Conservation (phyloP, 2,797 vertebrate species). For the Gallinago solitaria region DNA sequence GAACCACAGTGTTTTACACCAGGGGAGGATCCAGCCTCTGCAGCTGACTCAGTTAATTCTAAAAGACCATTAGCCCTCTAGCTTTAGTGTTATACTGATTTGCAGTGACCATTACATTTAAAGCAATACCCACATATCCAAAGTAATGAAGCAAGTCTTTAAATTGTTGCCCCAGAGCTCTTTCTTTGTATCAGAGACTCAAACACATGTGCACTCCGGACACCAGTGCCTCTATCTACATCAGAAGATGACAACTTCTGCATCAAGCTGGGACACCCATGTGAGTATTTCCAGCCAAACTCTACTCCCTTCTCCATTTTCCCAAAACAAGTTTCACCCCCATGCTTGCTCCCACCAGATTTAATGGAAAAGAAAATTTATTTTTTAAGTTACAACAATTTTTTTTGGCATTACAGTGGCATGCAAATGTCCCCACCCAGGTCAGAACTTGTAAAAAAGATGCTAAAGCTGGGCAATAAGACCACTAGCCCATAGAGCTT, state of each 20-base stretch:
- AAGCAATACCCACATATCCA: not conserved
- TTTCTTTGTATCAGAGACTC: not conserved
- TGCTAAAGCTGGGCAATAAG: not conserved
- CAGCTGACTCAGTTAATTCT: constrained; percentile 27
- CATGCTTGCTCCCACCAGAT: not conserved
- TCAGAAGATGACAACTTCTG: not conserved
- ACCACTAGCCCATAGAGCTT: not conserved
- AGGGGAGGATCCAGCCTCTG: not conserved
- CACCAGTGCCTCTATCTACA: not conserved
- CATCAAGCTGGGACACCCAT: not conserved
- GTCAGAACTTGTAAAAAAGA: not conserved
- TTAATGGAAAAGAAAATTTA: not conserved
- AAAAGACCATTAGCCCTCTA: constrained; percentile 26
- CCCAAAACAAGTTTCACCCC: not conserved
- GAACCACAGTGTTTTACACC: not conserved
- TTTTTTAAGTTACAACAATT: not conserved
- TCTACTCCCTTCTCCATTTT: not conserved
- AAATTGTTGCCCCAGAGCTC: not conserved
- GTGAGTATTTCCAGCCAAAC: not conserved
- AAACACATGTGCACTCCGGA: not conserved
- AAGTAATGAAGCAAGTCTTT: constrained; percentile 5
- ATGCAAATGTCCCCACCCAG: too few relatives aligned
- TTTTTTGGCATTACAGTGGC: not conserved
- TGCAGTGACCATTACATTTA: constrained; percentile 28
- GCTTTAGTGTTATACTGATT: constrained; percentile 43